A percentile compares a stretch with the other conserved stretches of the same genome.
These are phyloP conservation scores for Camponotus floridanus DNA, from an alignment of 1,140 invertebrate genomes.

Conservation along the genomic window DNA sequence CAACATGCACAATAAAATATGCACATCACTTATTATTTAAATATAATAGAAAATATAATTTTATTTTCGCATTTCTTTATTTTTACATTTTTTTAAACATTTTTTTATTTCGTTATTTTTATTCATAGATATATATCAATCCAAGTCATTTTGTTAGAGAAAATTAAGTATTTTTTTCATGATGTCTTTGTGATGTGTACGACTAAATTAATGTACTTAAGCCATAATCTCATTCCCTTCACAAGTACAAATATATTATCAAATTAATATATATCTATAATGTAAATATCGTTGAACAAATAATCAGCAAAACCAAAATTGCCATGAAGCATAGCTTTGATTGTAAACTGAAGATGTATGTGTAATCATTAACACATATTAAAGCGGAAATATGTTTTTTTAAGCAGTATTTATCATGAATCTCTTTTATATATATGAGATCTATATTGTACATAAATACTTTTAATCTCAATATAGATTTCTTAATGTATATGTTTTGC, in stretches of 20 bases:
- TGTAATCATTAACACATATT: background rate
- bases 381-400: background rate
- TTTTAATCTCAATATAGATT: conserved; percentile 4
- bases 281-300: background rate
- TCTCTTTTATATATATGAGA: background rate
- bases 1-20: background rate
- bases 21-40: background rate
- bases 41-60: conserved; percentile 20
- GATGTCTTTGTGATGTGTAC: background rate
- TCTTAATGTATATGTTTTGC: background rate
- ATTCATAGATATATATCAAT: background rate
- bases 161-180: background rate
- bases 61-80: background rate
- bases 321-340: background rate
- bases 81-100: background rate
- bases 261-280: conserved; percentile 19
- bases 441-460: background rate
- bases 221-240: background rate
- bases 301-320: conserved; percentile 27
- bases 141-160: background rate
- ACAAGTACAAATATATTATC: conserved; percentile 52
- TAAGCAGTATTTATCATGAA: background rate
- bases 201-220: background rate
- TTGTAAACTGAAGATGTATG: conserved; percentile 14
- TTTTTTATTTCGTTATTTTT: conserved; percentile 21